Evolutionary conservation across 2,797 vertebrate species (phyloP), one percentile per base, ranked within the genome.

Genomic region (Eremophila alpestris): DNA sequence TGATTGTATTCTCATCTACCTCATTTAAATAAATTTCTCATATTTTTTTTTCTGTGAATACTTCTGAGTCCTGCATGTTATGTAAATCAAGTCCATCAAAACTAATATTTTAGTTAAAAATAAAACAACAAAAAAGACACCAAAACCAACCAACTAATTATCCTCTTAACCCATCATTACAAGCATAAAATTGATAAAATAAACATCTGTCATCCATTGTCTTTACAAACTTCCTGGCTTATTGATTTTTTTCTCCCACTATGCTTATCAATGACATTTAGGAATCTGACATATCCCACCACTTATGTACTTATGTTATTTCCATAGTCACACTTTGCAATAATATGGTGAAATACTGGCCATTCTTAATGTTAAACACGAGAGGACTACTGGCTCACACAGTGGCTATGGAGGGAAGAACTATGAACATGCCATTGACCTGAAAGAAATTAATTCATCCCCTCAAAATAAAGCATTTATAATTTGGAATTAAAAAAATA

Each of bases 291-390:
- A 6, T 84, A 81, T 82, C n/a, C 18, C n/a, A 51, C 15, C 13
- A 32, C 26, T 83, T 74, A 43, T 38, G 38, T 38, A 38, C 38
- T 38, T 38, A 10, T 4, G 9, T 34, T 80, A 46, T 68, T 43
- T 89, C 69, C 32, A 60, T 9, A 71, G 46, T 24, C 46, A 64
- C 21, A 30, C 55, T 84, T 81, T 54, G 27, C 23, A 84, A 69
- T 40, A 71, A n/a, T 60, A 59, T 7, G 45, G 19, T 69, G 36
- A 59, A 0, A 0, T 41, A 36, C n/a, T 0, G 0, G 71, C 14
- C 19, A 11, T 9, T 43, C 38, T 46, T 45, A 16, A 27, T 45
- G 15, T 26, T 38, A 38, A 43, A 32, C 21, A 54, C 38, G 11
- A 58, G 46, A 56, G 16, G 14, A 63, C 7, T 38, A 24, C 20